Evolutionary conservation across 2,797 vertebrate genomes (phyloP).

Genomic region (Capromys pilorides): DNA sequence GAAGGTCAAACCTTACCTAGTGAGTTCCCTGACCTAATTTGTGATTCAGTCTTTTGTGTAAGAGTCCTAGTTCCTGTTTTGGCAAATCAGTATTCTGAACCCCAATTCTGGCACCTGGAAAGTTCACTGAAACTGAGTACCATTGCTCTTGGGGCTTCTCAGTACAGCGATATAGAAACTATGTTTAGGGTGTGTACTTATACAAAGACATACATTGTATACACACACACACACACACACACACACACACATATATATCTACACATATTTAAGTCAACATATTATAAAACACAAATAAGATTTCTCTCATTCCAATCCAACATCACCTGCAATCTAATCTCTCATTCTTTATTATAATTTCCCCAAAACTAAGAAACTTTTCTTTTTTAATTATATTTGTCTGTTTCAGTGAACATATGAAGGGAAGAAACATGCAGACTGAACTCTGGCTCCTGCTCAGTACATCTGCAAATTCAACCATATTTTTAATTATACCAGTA

Average conservation of each 20-base stretch:
- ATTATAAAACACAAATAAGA: slow-evolving; percentile 19
- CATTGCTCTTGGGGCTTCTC: background rate
- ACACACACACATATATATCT: background rate
- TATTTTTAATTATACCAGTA: background rate
- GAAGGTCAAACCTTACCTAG: background rate
- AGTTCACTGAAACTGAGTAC: background rate
- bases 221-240: too few relatives aligned
- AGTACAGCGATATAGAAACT: background rate
- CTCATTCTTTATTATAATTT: background rate
- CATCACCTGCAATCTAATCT: background rate
- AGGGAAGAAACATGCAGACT: background rate
- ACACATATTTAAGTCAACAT: background rate
- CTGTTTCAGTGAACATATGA: background rate
- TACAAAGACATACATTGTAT: background rate
- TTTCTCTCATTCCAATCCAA: background rate
- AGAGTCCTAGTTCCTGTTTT: background rate
- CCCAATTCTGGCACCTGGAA: background rate
- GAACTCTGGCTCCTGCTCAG: background rate
- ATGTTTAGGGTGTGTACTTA: background rate
- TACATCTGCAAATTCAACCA: background rate
- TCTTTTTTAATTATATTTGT: background rate
- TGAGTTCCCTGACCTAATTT: background rate
- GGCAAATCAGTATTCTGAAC: background rate
- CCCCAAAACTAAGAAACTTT: background rate
- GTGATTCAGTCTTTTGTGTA: background rate